Evolutionary conservation across 2,888 invertebrate species (phyloP).

Genomic region (Eurytoma adleriae): DNA sequence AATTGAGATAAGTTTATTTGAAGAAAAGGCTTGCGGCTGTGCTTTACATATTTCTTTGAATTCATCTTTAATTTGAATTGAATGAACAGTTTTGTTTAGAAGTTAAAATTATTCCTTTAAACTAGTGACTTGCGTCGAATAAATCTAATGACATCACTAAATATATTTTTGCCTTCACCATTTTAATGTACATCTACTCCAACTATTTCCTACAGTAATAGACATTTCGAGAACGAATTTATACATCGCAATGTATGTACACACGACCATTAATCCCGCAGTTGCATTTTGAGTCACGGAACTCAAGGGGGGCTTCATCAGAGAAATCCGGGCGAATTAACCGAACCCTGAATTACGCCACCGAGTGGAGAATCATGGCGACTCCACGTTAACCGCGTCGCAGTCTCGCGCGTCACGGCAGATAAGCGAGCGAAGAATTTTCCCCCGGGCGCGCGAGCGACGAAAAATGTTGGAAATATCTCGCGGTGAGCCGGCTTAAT

Average conservation of each 20-base stretch:
- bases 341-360: conserved; percentile 25
- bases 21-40: too few relatives aligned
- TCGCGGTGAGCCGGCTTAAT: conserved; percentile 55
- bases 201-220: background rate
- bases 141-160: too few relatives aligned
- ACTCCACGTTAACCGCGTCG: background rate
- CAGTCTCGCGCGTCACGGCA: conserved; percentile 20
- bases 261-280: conserved; percentile 21
- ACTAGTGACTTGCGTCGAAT: too few relatives aligned
- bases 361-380: conserved; percentile 7
- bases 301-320: conserved; percentile 29
- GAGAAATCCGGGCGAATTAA: conserved; percentile 32
- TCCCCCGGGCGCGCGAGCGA: background rate
- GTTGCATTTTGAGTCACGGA: conserved; percentile 19
- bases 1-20: too few relatives aligned
- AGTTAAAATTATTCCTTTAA: too few relatives aligned
- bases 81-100: too few relatives aligned
- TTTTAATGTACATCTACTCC: background rate
- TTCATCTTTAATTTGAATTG: too few relatives aligned
- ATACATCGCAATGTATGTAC: background rate
- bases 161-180: too few relatives aligned
- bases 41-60: too few relatives aligned
- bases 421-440: conserved; percentile 34
- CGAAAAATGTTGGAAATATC: conserved; percentile 36
- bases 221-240: conserved; percentile 10